Evolutionary conservation across 2,113 vertebrate genomes (phyloP).

Genomic region (Puma concolor): DNA sequence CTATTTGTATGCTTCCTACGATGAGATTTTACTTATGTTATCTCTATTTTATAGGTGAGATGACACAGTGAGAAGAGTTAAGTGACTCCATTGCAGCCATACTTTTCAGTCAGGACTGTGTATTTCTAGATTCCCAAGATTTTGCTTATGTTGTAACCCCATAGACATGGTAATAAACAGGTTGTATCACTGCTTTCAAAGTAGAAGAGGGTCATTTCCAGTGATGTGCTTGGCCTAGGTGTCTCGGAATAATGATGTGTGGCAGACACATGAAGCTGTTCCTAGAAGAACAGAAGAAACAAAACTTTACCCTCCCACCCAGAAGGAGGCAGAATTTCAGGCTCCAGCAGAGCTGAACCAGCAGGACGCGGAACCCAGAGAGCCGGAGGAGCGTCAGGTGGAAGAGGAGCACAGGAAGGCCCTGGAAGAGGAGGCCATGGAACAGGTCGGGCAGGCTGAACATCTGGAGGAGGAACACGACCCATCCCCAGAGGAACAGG

Average conservation of each 20-base stretch:
- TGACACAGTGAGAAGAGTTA: background rate
- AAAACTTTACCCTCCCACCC: slow-evolving; percentile 45
- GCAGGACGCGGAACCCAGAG: slow-evolving; percentile 31
- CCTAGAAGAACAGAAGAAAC: slow-evolving; percentile 39
- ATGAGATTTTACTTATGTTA: background rate
- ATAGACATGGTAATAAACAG: background rate
- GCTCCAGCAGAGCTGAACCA: slow-evolving; percentile 61
- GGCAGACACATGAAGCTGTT: slow-evolving; percentile 49
- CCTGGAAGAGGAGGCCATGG: slow-evolving; percentile 93
- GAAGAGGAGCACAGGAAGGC: slow-evolving; percentile 89
- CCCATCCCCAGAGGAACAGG: slow-evolving; percentile 89
- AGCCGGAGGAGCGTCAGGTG: slow-evolving; percentile 72
- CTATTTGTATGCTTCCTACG: background rate
- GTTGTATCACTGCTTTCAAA: background rate
- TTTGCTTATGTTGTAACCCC: background rate
- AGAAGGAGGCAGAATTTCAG: slow-evolving; percentile 53
- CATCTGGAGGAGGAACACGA: slow-evolving; percentile 92
- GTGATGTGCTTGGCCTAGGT: slow-evolving; percentile 67
- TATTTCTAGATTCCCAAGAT: background rate
- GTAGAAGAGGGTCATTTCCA: background rate
- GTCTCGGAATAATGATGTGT: slow-evolving; percentile 55
- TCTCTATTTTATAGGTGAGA: background rate
- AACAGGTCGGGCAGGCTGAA: slow-evolving; percentile 92
- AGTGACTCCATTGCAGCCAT: background rate
- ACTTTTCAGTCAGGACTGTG: background rate